Evolutionary conservation across 2,888 invertebrate species (phyloP).

Genomic region (Epirrhoe alternata): DNA sequence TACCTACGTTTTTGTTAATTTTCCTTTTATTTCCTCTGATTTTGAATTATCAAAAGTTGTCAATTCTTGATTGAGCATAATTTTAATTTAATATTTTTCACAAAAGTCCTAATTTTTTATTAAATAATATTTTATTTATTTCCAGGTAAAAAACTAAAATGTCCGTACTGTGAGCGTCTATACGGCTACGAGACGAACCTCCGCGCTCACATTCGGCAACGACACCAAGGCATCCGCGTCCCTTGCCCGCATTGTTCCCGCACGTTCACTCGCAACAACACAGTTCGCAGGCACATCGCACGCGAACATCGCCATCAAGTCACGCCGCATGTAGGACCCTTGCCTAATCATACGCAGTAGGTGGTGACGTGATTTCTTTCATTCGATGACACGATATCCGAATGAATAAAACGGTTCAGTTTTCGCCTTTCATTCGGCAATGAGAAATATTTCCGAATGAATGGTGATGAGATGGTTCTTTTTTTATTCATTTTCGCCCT

Average conservation of each 20-base stretch:
- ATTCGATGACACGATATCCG: too few relatives aligned
- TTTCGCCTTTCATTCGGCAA: too few relatives aligned
- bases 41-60: too few relatives aligned
- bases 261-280: constrained; percentile 96
- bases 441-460: too few relatives aligned
- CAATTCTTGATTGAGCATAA: too few relatives aligned
- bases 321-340: constrained; percentile 86
- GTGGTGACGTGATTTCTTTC: constrained; percentile 29
- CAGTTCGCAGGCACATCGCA: constrained; percentile 95
- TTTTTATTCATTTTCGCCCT: too few relatives aligned
- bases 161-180: constrained; percentile 95
- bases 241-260: constrained; percentile 96
- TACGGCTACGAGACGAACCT: constrained; percentile 97
- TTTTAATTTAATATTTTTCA: too few relatives aligned
- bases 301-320: constrained; percentile 94
- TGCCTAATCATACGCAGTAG: constrained; percentile 88
- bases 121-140: neutral
- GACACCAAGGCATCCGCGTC: constrained; percentile 96
- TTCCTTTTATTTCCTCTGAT: too few relatives aligned
- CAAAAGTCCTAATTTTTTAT: too few relatives aligned
- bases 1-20: too few relatives aligned
- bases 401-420: too few relatives aligned
- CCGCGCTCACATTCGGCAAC: constrained; percentile 95
- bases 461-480: too few relatives aligned
- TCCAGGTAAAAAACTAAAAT: constrained; percentile 95